phyloP scores from a whole-genome alignment of 2,113 vertebrate genomes.

The Phalacrocorax pelagicus region DNA sequence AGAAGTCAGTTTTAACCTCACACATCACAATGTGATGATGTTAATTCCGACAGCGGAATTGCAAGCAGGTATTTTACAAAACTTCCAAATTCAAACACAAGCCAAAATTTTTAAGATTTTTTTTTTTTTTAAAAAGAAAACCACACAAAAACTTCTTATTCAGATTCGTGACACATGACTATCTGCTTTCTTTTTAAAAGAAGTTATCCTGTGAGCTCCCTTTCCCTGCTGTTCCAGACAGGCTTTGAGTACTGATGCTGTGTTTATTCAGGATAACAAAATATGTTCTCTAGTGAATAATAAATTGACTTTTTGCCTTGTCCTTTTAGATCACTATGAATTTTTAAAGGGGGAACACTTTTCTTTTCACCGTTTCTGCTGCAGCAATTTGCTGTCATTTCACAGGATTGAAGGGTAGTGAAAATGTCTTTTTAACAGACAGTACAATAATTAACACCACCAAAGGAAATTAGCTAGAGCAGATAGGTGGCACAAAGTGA shows the following conservation, averaged over 20 bases:
- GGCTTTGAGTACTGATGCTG: conserved; percentile 46
- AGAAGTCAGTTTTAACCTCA: not conserved
- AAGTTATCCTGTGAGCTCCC: conserved; percentile 41
- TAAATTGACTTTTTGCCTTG: conserved; percentile 70
- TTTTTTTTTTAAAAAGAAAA: not conserved
- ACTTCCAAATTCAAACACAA: not conserved
- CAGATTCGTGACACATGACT: not conserved
- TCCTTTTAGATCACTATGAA: conserved; percentile 71
- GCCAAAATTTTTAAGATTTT: not conserved
- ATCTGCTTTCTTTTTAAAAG: conserved; percentile 35
- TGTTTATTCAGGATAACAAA: conserved; percentile 77
- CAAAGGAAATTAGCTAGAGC: not conserved
- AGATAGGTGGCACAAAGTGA: not conserved
- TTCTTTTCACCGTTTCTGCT: not conserved
- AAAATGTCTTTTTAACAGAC: conserved; percentile 23
- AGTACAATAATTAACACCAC: conserved; percentile 36
- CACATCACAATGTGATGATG: not conserved
- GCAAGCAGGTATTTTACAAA: not conserved
- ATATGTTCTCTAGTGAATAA: conserved; percentile 73
- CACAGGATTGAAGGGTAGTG: not conserved
- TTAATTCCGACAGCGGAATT: not conserved
- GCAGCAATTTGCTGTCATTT: conserved; percentile 14
- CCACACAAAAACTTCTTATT: not conserved
- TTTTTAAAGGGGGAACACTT: conserved; percentile 62
- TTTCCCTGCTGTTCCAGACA: conserved; percentile 57